Base-by-base conservation (phyloP, 2,113 vertebrate genomes). In the Mustela lutreola region DNA sequence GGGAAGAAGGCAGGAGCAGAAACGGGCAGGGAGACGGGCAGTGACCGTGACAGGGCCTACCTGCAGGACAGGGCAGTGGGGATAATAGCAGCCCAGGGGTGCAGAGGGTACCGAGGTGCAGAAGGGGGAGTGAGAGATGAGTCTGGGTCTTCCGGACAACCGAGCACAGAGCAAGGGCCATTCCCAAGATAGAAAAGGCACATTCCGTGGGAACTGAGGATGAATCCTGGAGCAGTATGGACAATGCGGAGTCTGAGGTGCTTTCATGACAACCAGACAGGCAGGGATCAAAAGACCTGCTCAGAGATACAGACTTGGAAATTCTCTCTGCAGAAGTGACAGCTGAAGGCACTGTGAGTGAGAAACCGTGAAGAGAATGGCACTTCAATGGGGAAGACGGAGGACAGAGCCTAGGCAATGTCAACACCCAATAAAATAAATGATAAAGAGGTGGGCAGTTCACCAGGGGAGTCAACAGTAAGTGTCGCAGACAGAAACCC, bases 141-240 rank as follows among this genome's bases (percentile, higher is more conserved):
- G 36, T 16, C 22, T 1, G 42, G 22, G 31, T 12, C 11, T 14
- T 60, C 22, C 7, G 39, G 75, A 28, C 11, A 15, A 45, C 16
- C n/a, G 22, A 16, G 2, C 21, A 65, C 31, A 28, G 33, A 15
- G 26, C 19, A 24, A 39, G 60, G 67, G 33, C 45, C 58, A 36
- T 2, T 76, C 31, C 62, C 19, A 60, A 87, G 62, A 67, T 0
- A 22, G 0, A 36, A 48, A 33, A 89, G 70, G 15, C 42, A 50
- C 36, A 15, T 0, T 2, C 3, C 0, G 5, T 1, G 21, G 65
- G 15, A 65, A 87, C 4, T 0, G 70, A 11, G 12, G 21, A 0
- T 24, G 63, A 33, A n/a, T 2, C 11, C 8, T 0, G 4, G 39
- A 33, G 9, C 36, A 4, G 45, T 0, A 0, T 5, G 11, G 36